These are phyloP conservation scores for Himalopsyche phryganea DNA, from an alignment of 1,140 invertebrate species.

Conservation along the genomic window DNA sequence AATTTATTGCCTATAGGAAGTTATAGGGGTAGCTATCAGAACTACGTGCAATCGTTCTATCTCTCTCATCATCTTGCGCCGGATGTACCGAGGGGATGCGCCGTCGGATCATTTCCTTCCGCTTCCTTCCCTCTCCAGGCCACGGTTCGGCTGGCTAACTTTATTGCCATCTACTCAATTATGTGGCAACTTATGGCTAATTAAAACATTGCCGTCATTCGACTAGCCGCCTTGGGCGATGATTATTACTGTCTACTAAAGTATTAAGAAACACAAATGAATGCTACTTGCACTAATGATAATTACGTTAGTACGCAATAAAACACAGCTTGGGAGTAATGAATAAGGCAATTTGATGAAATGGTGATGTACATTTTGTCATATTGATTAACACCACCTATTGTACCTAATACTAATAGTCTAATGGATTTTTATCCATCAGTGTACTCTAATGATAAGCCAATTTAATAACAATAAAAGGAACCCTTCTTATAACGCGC, in stretches of 20 bases:
- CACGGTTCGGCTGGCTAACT: neutral
- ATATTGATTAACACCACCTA: too few relatives aligned
- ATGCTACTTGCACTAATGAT: too few relatives aligned
- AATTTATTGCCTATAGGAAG: constrained; percentile 16
- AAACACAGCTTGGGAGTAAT: too few relatives aligned
- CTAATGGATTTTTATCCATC: too few relatives aligned
- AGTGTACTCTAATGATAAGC: too few relatives aligned
- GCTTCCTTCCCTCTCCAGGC: neutral
- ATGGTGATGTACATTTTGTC: too few relatives aligned
- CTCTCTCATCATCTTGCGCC: neutral
- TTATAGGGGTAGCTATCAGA: neutral
- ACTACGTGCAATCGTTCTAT: neutral
- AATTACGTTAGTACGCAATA: too few relatives aligned
- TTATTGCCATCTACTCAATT: constrained; percentile 13
- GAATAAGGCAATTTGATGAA: too few relatives aligned
- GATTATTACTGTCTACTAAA: neutral
- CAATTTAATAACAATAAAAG: too few relatives aligned
- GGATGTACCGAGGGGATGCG: constrained; percentile 14
- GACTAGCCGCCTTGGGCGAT: neutral
- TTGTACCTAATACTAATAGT: too few relatives aligned
- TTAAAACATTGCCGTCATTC: constrained; percentile 7
- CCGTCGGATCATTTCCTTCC: constrained; percentile 21
- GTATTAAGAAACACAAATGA: neutral
- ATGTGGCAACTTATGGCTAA: constrained; percentile 14
- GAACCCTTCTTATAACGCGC: too few relatives aligned